A percentile compares a stretch with the other conserved stretches of the same genome.
These are phyloP conservation scores for Osmoderma eremita DNA, from an alignment of 2,888 invertebrate species.

Conservation along the genomic window DNA sequence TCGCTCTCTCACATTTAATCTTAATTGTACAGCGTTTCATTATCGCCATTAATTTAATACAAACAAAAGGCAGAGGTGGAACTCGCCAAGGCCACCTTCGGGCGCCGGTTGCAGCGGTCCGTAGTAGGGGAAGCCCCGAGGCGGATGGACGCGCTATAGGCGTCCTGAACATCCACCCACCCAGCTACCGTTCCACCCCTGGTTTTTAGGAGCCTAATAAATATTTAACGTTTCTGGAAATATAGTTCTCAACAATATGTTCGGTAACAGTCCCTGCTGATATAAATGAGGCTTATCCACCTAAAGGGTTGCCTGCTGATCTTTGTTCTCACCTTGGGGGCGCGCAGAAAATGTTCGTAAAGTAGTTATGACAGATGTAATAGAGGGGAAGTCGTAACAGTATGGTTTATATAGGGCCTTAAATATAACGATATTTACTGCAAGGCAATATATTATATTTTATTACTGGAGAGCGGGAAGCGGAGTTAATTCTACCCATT, in stretches of 20 bases:
- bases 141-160: neutral
- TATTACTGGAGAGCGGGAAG: too few relatives aligned
- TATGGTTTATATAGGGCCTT: too few relatives aligned
- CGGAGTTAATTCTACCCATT: too few relatives aligned
- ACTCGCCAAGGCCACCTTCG: neutral
- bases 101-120: neutral
- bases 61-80: constrained; percentile 21
- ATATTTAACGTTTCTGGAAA: constrained; percentile 28
- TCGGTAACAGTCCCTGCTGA: constrained; percentile 3
- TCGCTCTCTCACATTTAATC: constrained; percentile 23
- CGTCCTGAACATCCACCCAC: neutral
- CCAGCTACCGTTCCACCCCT: neutral
- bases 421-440: too few relatives aligned
- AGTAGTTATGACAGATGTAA: too few relatives aligned
- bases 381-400: too few relatives aligned
- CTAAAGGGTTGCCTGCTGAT: neutral
- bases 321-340: neutral
- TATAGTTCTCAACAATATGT: constrained; percentile 10
- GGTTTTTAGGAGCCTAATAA: constrained; percentile 28
- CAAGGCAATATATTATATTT: too few relatives aligned
- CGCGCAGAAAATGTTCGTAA: too few relatives aligned
- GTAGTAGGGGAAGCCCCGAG: constrained; percentile 3
- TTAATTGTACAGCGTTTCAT: constrained; percentile 30
- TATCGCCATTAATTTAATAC: constrained; percentile 30
- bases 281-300: constrained; percentile 20